Base-by-base conservation (phyloP, 2,888 invertebrate genomes). In the Netelia fuscicornis region DNA sequence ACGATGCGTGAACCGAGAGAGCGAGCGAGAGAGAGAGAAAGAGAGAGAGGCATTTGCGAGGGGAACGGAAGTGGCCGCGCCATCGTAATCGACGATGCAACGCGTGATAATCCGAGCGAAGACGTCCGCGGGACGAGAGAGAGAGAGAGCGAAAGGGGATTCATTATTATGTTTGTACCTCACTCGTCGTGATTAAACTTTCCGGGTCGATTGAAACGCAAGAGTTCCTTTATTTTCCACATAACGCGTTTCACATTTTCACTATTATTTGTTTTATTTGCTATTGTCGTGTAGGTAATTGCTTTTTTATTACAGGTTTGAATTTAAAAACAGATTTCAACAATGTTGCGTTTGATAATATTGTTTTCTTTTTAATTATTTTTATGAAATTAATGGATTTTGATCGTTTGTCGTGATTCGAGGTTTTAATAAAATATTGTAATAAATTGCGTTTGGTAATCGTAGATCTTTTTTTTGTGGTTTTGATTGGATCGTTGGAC, bases 1-100 rank as follows among this genome's bases (percentile, higher is more conserved):
- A 67, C 78, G 60, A 67, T 60, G 68, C 68, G 78, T 13, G 11
- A 48, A 48, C 17, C 54, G 30, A 30, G 30, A 30, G 30, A 30
- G 30, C 3, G 30, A 30, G 30, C 0, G 30, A 30, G 30, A 30
- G 30, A 30, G 30, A 5, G 30, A 48, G n/a, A 25, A 13, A 37
- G 25, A 54, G 68, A 17, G 68, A 20, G 20, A 58, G 65, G 42
- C 76, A 56, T 76, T 58, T 58, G 30, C 75, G 60, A 71, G 75
- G 52, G 54, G 44, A 81, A 76, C 84, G 84, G 80, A 81, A 84
- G 65, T 81, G 58, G 70, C 71, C 81, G 75, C 75, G 75, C 71
- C 80, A 71, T 70, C 75, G 71, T 76, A 70, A 65, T 58, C 58
- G 64, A 65, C 71, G 76, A 81, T 72, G 62, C 80, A 65, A 80